A percentile compares a stretch with the other conserved stretches of the same genome.
Evolutionary conservation across 2,888 invertebrate genomes (phyloP).

Genomic region (Aelia acuminata): DNA sequence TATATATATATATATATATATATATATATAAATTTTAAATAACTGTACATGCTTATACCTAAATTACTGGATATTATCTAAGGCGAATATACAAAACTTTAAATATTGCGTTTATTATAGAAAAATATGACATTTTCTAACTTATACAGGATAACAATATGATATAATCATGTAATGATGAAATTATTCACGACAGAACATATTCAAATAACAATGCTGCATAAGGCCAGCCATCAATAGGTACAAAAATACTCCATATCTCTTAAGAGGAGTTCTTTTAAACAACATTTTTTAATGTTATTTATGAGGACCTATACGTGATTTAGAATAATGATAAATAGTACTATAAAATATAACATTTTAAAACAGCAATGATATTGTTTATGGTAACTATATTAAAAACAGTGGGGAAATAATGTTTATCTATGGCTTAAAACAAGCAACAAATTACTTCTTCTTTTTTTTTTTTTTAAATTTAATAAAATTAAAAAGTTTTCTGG

Average conservation of each 20-base stretch:
- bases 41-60: conserved; percentile 50
- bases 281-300: conserved; percentile 20
- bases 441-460: neutral
- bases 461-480: neutral
- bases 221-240: conserved; percentile 20
- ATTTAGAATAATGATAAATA: conserved; percentile 47
- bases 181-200: conserved; percentile 25
- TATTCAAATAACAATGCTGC: conserved; percentile 30
- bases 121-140: conserved; percentile 53
- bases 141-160: conserved; percentile 50
- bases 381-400: conserved; percentile 41
- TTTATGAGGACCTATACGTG: conserved; percentile 27
- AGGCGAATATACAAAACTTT: conserved; percentile 54
- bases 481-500: neutral
- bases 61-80: conserved; percentile 53
- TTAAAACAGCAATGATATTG: conserved; percentile 45
- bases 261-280: conserved; percentile 14
- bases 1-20: neutral
- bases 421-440: neutral
- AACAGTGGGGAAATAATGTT: neutral
- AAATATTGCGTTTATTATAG: conserved; percentile 48
- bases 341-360: conserved; percentile 44
- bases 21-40: conserved; percentile 39
- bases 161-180: conserved; percentile 40
- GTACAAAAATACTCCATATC: conserved; percentile 44